These are phyloP conservation scores for Sardinella longiceps DNA, from an alignment of 2,797 vertebrate genomes.

Conservation along the genomic window DNA sequence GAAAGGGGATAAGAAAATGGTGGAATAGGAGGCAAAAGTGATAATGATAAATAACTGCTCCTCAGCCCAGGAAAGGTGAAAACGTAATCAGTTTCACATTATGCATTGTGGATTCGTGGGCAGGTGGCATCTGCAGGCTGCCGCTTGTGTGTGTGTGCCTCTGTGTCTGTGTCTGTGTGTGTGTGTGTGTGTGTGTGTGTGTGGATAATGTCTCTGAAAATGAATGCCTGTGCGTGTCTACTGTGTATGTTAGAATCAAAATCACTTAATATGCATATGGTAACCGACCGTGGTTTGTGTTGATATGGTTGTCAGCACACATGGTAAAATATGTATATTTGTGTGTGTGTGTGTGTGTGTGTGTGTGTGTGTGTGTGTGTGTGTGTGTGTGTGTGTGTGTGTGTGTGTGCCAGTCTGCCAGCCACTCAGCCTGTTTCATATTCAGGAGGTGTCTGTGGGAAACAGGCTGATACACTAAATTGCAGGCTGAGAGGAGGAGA, in stretches of 20 bases:
- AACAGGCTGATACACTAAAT: neutral
- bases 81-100: neutral
- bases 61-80: neutral
- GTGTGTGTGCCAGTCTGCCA: neutral
- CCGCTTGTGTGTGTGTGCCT: neutral
- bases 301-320: neutral
- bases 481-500: neutral
- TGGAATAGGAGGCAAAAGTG: neutral
- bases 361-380: no score
- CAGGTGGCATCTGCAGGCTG: neutral
- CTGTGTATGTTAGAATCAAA: neutral
- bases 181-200: neutral
- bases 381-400: neutral
- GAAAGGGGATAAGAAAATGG: no score
- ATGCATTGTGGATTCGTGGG: neutral
- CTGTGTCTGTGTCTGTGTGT: neutral
- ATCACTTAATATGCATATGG: neutral
- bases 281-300: slow-evolving; percentile 1
- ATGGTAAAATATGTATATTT: neutral
- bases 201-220: no score
- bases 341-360: neutral
- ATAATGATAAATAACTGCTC: neutral
- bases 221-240: no score
- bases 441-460: neutral
- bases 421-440: neutral